A percentile compares a stretch with the other conserved stretches of the same genome.
Conservation (phyloP, 2,797 vertebrate species). For the Kryptolebias ocellatus region DNA sequence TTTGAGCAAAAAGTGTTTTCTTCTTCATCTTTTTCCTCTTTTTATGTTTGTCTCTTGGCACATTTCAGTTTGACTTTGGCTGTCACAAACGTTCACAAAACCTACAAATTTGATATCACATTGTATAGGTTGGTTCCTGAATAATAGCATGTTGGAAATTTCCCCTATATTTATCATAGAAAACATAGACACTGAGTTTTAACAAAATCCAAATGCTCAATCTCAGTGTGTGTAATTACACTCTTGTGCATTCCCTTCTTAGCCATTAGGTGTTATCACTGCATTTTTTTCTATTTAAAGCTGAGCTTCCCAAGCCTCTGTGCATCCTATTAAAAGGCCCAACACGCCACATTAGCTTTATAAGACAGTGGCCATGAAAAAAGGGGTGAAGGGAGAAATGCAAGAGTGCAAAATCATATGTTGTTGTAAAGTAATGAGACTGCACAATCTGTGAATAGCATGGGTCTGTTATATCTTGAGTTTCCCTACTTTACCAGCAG, state of each 20-base stretch:
- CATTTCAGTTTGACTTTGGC: no score
- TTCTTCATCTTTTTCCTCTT: no score
- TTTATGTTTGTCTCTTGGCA: no score
- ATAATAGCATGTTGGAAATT: no score
- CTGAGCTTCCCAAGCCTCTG: constrained; percentile 83
- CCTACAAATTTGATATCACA: no score
- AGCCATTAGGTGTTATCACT: constrained; percentile 66
- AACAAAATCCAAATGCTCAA: constrained; percentile 6
- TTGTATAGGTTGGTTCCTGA: no score
- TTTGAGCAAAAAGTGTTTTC: no score
- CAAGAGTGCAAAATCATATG: constrained; percentile 61
- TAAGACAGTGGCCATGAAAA: constrained; percentile 79
- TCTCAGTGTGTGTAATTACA: constrained; percentile 29
- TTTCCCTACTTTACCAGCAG: constrained; percentile 31
- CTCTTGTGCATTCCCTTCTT: constrained; percentile 20
- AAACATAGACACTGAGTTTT: not conserved
- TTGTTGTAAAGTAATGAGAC: constrained; percentile 55
- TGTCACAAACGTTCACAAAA: no score
- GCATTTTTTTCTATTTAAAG: constrained; percentile 87
- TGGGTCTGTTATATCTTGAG: constrained; percentile 45
- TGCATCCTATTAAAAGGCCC: constrained; percentile 91
- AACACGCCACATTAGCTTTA: constrained; percentile 89
- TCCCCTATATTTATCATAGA: not conserved
- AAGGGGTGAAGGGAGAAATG: constrained; percentile 49
- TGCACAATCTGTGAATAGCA: constrained; percentile 52